Base-by-base conservation (phyloP, 2,888 invertebrate species). In the Teinopalpus imperialis region DNA sequence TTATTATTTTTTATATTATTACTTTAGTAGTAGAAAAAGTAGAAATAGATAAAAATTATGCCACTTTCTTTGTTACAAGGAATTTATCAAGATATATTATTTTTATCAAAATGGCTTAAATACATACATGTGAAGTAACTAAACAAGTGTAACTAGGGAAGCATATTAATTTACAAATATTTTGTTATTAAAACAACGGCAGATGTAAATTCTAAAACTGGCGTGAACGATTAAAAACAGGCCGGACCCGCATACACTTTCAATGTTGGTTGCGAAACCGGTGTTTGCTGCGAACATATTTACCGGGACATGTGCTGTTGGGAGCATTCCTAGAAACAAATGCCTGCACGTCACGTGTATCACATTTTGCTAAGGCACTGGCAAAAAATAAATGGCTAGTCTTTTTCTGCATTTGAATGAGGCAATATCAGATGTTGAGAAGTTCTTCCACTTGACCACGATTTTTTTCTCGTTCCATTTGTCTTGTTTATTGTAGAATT, bases 301-400 rank as follows among this genome's bases (percentile, higher is more conserved):
- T 53, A 49, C 49, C 53, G 55, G 61, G 70, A 64, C 85, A 79
- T 81, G 69, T 79, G 81, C 63, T 63, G 53, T 59, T 56, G 58
- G 52, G 54, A 56, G 63, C 63, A 61, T 83, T 86, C 83, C 72
- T 79, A 83, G 82, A 83, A 46, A 85, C 66, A 68, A 69, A 57
- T 56, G 56, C 49, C 53, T 54, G 49, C 56, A 43, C 56, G 48
- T 74, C 80, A 85, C 74, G 71, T 81, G 82, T 64, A 58, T 43
- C 53, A 58, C 76, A 80, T 73, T 69, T 75, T 79, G 56, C 53
- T 42, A 43, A 44, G 40, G 44, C 45, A 36, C 48, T 9, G 57
- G 60, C 66, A 74, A 74, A 74, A 77, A 69, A 69, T 61, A 56
- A 63, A 66, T 61, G 61, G 59, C 67, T 59, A 67, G 61, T 64